Evolutionary conservation across 2,888 invertebrate genomes (phyloP).

Genomic region (Pycnomerus fuliginosus): DNA sequence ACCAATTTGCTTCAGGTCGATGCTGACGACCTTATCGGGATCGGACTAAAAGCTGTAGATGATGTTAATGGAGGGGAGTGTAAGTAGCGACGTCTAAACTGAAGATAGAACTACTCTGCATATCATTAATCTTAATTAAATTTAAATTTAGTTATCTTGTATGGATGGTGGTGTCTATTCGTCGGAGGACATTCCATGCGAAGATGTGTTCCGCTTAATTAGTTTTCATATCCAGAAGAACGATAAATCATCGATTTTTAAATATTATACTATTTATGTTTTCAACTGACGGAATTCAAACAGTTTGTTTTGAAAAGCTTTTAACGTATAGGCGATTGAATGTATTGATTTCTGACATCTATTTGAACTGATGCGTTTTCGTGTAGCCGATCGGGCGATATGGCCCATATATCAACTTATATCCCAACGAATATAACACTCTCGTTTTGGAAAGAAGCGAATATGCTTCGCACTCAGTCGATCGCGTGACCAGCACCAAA

Average conservation of each 20-base stretch:
- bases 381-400: constrained; percentile 35
- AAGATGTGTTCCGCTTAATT: constrained; percentile 35
- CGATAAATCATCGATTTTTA: too few relatives aligned
- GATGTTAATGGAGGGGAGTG: constrained; percentile 41
- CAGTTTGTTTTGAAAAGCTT: constrained; percentile 35
- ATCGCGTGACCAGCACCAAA: too few relatives aligned
- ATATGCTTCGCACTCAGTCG: constrained; percentile 18
- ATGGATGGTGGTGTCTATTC: constrained; percentile 50
- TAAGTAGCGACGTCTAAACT: constrained; percentile 47
- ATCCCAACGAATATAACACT: constrained; percentile 29
- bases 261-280: constrained; percentile 18
- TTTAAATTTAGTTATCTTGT: constrained; percentile 52
- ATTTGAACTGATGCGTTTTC: constrained; percentile 40
- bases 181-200: constrained; percentile 40
- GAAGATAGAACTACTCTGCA: constrained; percentile 53
- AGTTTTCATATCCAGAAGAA: neutral
- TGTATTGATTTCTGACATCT: constrained; percentile 43
- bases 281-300: constrained; percentile 24
- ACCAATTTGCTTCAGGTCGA: too few relatives aligned
- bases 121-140: constrained; percentile 55
- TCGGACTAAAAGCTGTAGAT: constrained; percentile 40
- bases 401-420: constrained; percentile 37
- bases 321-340: constrained; percentile 39
- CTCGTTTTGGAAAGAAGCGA: constrained; percentile 21
- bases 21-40: constrained; percentile 31